Evolutionary conservation across 2,888 invertebrate genomes (phyloP).

Genomic region (Chloromyia formosa): DNA sequence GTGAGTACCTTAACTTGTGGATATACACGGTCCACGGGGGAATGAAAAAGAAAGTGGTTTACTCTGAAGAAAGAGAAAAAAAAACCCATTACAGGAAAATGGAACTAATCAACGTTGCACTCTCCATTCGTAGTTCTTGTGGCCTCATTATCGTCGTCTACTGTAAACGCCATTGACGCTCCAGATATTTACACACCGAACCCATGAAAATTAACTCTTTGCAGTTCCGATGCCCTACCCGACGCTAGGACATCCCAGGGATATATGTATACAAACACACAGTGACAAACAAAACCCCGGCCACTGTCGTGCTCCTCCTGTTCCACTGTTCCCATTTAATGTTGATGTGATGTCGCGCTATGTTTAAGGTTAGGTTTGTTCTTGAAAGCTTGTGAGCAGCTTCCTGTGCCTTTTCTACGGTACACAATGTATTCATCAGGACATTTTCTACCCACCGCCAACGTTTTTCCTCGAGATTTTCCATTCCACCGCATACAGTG

Average conservation of each 20-base stretch:
- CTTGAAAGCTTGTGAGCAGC: conserved; percentile 7
- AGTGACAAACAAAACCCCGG: not conserved
- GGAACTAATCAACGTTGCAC: conserved; percentile 21
- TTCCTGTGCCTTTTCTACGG: not conserved
- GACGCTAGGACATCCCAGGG: not conserved
- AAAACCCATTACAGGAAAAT: conserved; percentile 14
- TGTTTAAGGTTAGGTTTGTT: conserved; percentile 1
- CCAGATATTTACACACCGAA: not conserved
- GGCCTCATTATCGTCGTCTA: conserved; percentile 7
- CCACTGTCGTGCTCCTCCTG: not conserved
- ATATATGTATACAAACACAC: too few relatives aligned
- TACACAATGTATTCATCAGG: conserved; percentile 10
- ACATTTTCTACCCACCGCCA: not conserved
- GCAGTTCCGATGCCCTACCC: not conserved
- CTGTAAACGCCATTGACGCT: not conserved
- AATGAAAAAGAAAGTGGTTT: not conserved
- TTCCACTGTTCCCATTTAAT: not conserved
- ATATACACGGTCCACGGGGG: not conserved
- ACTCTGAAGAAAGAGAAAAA: not conserved
- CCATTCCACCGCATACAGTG: not conserved
- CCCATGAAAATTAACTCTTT: conserved; percentile 4
- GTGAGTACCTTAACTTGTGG: not conserved
- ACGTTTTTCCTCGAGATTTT: not conserved
- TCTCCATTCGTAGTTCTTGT: conserved; percentile 1
- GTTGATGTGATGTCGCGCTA: not conserved